Base-by-base conservation (phyloP, 2,113 vertebrate species). In the Peromyscus maniculatus region DNA sequence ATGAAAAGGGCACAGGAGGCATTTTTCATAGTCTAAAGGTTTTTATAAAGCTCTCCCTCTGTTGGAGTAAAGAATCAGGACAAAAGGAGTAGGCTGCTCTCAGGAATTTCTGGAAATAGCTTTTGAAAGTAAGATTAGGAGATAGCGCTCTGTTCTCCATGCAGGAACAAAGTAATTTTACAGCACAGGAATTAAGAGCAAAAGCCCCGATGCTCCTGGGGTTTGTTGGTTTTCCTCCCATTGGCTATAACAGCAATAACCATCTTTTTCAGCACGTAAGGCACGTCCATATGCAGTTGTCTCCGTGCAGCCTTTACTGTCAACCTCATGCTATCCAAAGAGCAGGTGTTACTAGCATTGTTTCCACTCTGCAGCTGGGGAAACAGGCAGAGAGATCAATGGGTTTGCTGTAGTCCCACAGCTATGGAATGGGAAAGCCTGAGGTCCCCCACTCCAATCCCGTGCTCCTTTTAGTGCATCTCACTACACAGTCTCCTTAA, bases 71-170 rank as follows among this genome's bases (percentile, higher is more conserved):
- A 93, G 71, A 83, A 74, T 91, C 31, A 66, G 82, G 92, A 96
- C 91, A 95, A 97, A 97, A 92, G 83, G 69, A 96, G 78, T 93
- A 72, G 91, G 64, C 93, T 96, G 78, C 95, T 98, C 87, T 88
- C 84, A 87, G 71, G 95, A 98, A 97, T 96, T 96, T 95, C 93
- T 97, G 92, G 95, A 97, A 97, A 96, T 97, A 98, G 78, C 80
- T 97, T 97, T 97, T 92, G 89, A 96, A 97, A 91, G 89, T 97
- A 97, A 97, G 97, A 97, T 97, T 84, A 97, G 95, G 94, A 95
- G 95, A 87, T 88, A 84, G 87, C 52, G 89, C 43, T 95, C 77
- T 96, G 55, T 94, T 93, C 79, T 77, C 26, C 67, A 26, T 2
- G 8, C 89, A 95, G 69, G 92, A 96, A 93, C 86, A 95, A 91